Conservation (phyloP, 2,113 vertebrate species). For the Marmota monax region DNA sequence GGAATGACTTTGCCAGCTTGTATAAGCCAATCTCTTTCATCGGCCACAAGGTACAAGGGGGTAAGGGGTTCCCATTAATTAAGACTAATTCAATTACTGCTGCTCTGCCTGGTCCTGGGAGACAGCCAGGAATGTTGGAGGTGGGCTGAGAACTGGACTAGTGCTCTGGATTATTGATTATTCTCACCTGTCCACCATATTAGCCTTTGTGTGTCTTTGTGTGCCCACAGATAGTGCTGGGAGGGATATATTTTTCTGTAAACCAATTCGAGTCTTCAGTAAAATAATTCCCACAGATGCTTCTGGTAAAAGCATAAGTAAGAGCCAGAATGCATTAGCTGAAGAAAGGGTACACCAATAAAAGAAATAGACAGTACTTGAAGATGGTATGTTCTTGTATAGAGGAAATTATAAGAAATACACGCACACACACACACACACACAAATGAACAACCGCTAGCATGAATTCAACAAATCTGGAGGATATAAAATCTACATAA, state of each 20-base stretch:
- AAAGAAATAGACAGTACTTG: neutral
- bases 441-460: neutral
- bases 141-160: neutral
- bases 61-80: neutral
- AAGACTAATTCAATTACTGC: neutral
- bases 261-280: neutral
- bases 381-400: neutral
- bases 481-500: neutral
- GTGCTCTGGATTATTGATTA: neutral
- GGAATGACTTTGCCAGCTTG: neutral
- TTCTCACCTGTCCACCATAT: neutral
- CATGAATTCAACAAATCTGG: neutral
- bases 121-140: neutral
- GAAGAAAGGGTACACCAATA: neutral
- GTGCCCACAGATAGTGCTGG: neutral
- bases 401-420: neutral
- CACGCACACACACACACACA: neutral
- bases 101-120: neutral
- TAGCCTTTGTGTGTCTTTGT: neutral
- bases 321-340: neutral
- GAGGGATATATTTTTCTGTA: constrained; percentile 17
- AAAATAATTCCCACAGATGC: constrained; percentile 38
- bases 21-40: neutral
- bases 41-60: neutral
- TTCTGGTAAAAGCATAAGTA: constrained; percentile 11